These are phyloP conservation scores for Lethenteron camtschaticum DNA, from an alignment of 2,113 vertebrate species.

Conservation along the genomic window DNA sequence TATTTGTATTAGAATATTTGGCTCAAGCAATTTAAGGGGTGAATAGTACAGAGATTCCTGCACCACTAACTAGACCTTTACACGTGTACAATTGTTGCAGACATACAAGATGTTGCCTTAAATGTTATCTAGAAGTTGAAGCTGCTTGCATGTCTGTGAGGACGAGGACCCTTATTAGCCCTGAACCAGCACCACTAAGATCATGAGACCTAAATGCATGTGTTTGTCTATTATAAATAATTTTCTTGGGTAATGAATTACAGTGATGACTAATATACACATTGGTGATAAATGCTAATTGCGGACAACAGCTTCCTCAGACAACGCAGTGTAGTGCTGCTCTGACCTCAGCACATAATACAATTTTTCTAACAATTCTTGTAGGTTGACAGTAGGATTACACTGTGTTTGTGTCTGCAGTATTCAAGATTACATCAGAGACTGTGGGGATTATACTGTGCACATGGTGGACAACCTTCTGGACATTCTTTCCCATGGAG, in stretches of 20 bases:
- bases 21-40: no score
- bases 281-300: background rate
- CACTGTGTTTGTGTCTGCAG: slow-evolving; percentile 21
- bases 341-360: background rate
- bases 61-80: no score
- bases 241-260: background rate
- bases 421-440: slow-evolving; percentile 49
- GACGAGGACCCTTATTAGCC: no score
- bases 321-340: background rate
- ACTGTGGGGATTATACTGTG: slow-evolving; percentile 51
- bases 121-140: no score
- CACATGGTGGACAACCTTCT: slow-evolving; percentile 73
- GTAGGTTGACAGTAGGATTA: background rate
- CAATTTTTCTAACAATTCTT: background rate
- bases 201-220: background rate
- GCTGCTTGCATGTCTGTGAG: no score
- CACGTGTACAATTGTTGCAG: no score
- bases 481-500: slow-evolving; percentile 67
- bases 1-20: no score
- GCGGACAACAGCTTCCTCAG: background rate
- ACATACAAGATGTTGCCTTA: no score
- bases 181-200: no score
- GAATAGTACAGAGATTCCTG: no score
- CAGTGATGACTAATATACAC: background rate
- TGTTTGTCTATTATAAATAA: background rate